phyloP scores from a whole-genome alignment of 2,888 invertebrate species.

The Phortica magna region DNA sequence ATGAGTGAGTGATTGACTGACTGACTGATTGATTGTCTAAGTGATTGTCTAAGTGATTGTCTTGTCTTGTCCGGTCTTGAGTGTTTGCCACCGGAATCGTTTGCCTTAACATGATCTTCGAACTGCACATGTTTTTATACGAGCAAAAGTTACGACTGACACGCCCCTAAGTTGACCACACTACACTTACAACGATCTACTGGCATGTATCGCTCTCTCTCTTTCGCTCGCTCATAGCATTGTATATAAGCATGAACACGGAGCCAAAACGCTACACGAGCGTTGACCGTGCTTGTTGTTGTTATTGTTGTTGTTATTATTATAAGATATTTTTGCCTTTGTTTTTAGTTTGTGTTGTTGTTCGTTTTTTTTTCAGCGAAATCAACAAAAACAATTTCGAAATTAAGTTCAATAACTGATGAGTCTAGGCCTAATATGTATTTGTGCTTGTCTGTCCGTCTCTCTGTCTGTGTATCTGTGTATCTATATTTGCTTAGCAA shows the following conservation, averaged over 20 bases:
- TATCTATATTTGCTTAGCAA: neutral
- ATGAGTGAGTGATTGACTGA: neutral
- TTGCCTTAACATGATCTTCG: constrained; percentile 17
- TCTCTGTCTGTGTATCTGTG: neutral
- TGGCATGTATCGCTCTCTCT: neutral
- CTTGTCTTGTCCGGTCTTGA: neutral
- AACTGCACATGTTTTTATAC: neutral
- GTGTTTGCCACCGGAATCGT: constrained; percentile 19
- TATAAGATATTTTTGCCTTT: neutral
- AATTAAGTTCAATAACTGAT: constrained; percentile 34
- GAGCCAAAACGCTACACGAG: neutral
- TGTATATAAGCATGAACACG: neutral
- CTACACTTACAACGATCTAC: too few relatives aligned
- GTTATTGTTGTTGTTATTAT: neutral
- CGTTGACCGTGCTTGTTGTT: neutral
- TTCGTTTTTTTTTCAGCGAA: constrained; percentile 23
- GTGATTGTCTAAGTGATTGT: neutral
- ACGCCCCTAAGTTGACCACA: too few relatives aligned
- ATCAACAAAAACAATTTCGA: constrained; percentile 31
- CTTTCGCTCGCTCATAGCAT: neutral
- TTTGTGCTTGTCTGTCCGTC: neutral
- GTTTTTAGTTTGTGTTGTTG: neutral
- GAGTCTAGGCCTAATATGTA: constrained; percentile 27
- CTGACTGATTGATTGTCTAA: neutral
- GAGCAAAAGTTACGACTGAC: neutral